phyloP scores from a whole-genome alignment of 2,888 invertebrate genomes.

The Cyclophora punctaria region DNA sequence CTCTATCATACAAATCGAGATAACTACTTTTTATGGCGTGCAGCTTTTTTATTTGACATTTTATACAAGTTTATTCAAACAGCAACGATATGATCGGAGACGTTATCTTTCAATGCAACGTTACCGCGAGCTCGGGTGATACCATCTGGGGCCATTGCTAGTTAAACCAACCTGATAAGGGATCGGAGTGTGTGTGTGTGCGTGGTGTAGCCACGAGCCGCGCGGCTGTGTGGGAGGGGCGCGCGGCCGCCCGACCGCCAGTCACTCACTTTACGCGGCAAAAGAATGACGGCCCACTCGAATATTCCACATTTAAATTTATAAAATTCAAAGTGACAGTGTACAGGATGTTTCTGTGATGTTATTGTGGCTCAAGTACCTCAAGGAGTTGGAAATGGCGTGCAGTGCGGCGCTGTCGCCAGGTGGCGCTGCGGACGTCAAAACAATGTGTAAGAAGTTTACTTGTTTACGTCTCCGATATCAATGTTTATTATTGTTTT shows the following conservation, averaged over 20 bases:
- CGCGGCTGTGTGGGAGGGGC: slow-evolving; percentile 51
- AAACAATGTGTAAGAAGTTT: slow-evolving; percentile 65
- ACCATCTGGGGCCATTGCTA: slow-evolving; percentile 73
- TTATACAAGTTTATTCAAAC: slow-evolving; percentile 76
- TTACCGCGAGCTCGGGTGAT: slow-evolving; percentile 71
- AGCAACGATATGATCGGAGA: slow-evolving; percentile 67
- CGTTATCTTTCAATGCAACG: slow-evolving; percentile 75
- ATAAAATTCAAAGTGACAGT: slow-evolving; percentile 27
- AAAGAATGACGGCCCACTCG: slow-evolving; percentile 65
- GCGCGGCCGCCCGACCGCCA: slow-evolving; percentile 47
- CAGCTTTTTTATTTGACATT: slow-evolving; percentile 74
- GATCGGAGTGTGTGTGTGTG: slow-evolving; percentile 53
- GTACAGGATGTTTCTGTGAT: slow-evolving; percentile 45
- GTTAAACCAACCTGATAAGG: slow-evolving; percentile 72
- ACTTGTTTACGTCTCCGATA: slow-evolving; percentile 26
- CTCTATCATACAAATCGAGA: slow-evolving; percentile 56
- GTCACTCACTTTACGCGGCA: slow-evolving; percentile 71
- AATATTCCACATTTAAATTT: slow-evolving; percentile 18
- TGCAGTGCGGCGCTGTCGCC: slow-evolving; percentile 49
- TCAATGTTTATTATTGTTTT: slow-evolving; percentile 16
- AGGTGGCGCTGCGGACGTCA: slow-evolving; percentile 59
- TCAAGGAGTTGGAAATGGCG: slow-evolving; percentile 66
- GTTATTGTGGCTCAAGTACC: slow-evolving; percentile 69
- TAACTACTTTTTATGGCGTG: slow-evolving; percentile 56
- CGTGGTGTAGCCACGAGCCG: slow-evolving; percentile 25